Percentiles rank a stretch among this genome's conserved stretches.
Conservation (phyloP, 2,113 vertebrate species). For the Ammospiza nelsoni region DNA sequence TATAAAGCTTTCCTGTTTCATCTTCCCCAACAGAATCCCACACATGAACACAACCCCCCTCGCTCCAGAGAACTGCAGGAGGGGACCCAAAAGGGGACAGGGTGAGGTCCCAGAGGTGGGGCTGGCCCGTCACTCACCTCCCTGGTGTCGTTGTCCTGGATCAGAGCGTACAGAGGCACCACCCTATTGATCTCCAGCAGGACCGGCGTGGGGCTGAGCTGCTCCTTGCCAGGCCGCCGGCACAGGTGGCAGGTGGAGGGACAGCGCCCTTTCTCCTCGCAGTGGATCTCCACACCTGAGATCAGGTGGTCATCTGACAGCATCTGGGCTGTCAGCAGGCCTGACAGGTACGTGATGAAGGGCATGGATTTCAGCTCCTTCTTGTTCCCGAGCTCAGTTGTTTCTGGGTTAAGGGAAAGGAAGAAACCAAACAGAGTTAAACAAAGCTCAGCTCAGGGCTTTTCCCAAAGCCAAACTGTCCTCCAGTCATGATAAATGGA, state of each 20-base stretch:
- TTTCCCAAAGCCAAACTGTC: too few relatives aligned
- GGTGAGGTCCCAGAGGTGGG: not conserved
- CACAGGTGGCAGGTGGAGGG: slow-evolving; percentile 93
- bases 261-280: slow-evolving; percentile 94
- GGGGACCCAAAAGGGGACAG: not conserved
- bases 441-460: too few relatives aligned
- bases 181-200: slow-evolving; percentile 91
- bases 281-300: slow-evolving; percentile 92
- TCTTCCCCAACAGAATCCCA: not conserved
- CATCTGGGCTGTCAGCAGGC: slow-evolving; percentile 87
- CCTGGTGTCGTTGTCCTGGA: slow-evolving; percentile 94
- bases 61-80: rapidly evolving
- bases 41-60: not conserved
- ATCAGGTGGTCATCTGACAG: slow-evolving; percentile 91
- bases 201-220: slow-evolving; percentile 88
- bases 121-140: slow-evolving; percentile 81
- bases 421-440: too few relatives aligned
- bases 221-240: slow-evolving; percentile 86
- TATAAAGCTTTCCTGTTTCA: too few relatives aligned
- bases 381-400: too few relatives aligned
- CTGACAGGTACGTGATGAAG: too few relatives aligned
- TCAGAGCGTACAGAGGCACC: slow-evolving; percentile 90
- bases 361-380: too few relatives aligned
- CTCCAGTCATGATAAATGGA: too few relatives aligned
- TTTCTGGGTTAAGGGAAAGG: too few relatives aligned